phyloP scores from a whole-genome alignment of 1,140 invertebrate genomes.

The Venturia canescens region DNA sequence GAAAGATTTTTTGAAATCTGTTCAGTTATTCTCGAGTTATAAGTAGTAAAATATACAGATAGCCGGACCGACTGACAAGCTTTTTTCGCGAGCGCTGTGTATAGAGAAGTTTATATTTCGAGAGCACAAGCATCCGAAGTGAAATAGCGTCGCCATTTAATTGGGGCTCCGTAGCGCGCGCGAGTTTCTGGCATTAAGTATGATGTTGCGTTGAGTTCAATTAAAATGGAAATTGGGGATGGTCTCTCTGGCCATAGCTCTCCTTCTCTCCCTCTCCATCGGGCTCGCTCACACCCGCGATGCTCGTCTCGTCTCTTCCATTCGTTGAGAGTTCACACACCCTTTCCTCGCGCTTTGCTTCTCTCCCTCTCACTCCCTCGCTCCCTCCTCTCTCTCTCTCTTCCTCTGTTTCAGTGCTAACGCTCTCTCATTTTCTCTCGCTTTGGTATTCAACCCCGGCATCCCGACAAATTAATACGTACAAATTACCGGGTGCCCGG shows the following conservation, averaged over 20 bases:
- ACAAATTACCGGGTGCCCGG: slow-evolving; percentile 51
- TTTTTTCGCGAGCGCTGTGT: neutral
- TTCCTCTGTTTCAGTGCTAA: slow-evolving; percentile 32
- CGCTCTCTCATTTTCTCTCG: slow-evolving; percentile 43
- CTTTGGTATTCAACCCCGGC: slow-evolving; percentile 33
- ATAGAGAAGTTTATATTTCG: neutral
- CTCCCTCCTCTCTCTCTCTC: slow-evolving; percentile 46
- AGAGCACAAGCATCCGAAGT: slow-evolving; percentile 59
- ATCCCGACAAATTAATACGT: slow-evolving; percentile 49
- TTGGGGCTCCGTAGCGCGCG: slow-evolving; percentile 70
- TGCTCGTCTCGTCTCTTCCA: slow-evolving; percentile 38
- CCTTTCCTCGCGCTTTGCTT: slow-evolving; percentile 30
- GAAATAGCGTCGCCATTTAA: slow-evolving; percentile 70
- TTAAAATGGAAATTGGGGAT: slow-evolving; percentile 76
- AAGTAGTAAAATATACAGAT: too few relatives aligned
- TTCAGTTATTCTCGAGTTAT: too few relatives aligned
- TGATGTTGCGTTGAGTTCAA: slow-evolving; percentile 76
- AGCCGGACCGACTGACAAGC: too few relatives aligned
- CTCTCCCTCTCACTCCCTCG: slow-evolving; percentile 46
- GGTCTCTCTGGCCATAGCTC: slow-evolving; percentile 47
- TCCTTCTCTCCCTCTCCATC: neutral
- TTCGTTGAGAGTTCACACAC: slow-evolving; percentile 22
- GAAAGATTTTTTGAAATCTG: too few relatives aligned
- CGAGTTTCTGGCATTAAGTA: slow-evolving; percentile 73
- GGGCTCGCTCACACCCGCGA: slow-evolving; percentile 12